Conservation (phyloP, 2,113 vertebrate genomes). For the Scalopus aquaticus region DNA sequence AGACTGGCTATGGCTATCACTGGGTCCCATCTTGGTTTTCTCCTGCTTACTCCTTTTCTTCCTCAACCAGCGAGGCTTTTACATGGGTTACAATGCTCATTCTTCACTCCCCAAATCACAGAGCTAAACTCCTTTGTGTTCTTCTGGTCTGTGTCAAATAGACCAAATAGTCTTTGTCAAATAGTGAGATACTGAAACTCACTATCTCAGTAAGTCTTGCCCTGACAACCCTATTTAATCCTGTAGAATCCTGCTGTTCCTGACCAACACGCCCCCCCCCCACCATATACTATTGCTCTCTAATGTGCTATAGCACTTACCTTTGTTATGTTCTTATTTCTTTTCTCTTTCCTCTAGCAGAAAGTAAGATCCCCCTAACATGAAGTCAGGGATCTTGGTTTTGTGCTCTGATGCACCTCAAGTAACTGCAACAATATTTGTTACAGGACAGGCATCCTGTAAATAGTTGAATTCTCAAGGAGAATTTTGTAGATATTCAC, state of each 20-base stretch:
- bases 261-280: neutral
- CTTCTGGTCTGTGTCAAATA: neutral
- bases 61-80: neutral
- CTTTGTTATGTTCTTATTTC: neutral
- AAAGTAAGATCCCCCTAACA: neutral
- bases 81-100: neutral
- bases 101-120: neutral
- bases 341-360: neutral
- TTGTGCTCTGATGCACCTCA: neutral
- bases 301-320: neutral
- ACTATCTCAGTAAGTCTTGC: neutral
- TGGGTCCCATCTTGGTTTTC: neutral
- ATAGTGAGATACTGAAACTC: too few species aligned
- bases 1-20: neutral
- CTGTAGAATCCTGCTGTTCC: neutral
- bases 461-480: neutral
- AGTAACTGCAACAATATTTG: neutral
- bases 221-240: neutral
- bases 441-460: neutral
- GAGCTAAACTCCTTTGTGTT: neutral
- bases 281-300: neutral
- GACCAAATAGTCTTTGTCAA: too few species aligned
- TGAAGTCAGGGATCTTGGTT: neutral
- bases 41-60: neutral
- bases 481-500: slow-evolving; percentile 16